Evolutionary conservation across 2,888 invertebrate species (phyloP).

Genomic region (Acanthococcus lagerstroemiae): DNA sequence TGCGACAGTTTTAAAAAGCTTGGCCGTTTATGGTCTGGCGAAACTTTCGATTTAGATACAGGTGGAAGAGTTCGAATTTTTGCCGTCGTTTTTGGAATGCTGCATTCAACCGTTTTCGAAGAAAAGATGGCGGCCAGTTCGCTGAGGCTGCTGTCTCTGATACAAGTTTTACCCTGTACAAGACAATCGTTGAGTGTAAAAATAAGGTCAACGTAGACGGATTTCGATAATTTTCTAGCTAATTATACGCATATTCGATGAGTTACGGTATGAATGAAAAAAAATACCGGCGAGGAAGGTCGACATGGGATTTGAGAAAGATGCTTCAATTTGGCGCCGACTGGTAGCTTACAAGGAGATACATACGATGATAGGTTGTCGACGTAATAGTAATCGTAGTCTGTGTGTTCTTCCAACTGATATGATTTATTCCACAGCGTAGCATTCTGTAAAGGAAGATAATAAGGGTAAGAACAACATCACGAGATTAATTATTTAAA

Average conservation of each 20-base stretch:
- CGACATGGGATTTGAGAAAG: constrained; percentile 35
- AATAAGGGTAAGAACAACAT: constrained; percentile 22
- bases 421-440: constrained; percentile 40
- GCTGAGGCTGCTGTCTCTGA: neutral
- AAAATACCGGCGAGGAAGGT: constrained; percentile 33
- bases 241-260: too few relatives aligned
- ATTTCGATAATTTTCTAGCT: too few relatives aligned
- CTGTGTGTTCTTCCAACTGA: constrained; percentile 33
- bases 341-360: constrained; percentile 31
- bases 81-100: neutral
- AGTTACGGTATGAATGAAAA: too few relatives aligned
- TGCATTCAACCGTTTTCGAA: neutral
- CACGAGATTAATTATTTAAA: too few relatives aligned
- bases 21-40: too few relatives aligned
- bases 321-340: constrained; percentile 34
- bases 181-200: neutral
- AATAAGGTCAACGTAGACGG: too few relatives aligned
- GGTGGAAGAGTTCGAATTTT: too few relatives aligned
- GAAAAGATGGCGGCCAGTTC: neutral
- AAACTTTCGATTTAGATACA: too few relatives aligned
- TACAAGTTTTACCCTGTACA: neutral
- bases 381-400: constrained; percentile 38
- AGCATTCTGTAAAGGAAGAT: constrained; percentile 36
- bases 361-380: constrained; percentile 36
- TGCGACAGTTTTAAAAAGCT: constrained; percentile 33